These are phyloP conservation scores for Cactoblastis cactorum DNA, from an alignment of 2,888 invertebrate species.

Conservation along the genomic window DNA sequence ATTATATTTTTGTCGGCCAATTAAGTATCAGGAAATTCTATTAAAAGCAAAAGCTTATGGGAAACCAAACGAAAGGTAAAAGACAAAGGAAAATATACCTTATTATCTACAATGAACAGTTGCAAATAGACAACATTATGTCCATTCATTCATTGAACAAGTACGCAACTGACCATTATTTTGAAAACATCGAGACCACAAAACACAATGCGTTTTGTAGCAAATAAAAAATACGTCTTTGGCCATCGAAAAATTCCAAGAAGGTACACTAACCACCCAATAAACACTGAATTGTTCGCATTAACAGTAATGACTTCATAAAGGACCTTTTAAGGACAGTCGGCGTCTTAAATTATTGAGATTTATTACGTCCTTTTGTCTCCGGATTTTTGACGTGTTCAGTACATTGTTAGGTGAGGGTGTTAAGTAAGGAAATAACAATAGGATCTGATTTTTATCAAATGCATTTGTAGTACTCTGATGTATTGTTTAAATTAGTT, in stretches of 20 bases:
- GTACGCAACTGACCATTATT: conserved; percentile 1
- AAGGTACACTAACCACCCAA: conserved; percentile 18
- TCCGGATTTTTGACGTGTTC: conserved; percentile 5
- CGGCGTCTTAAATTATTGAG: background rate
- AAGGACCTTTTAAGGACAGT: conserved; percentile 6
- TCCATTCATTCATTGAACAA: background rate
- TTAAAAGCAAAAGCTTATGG: too few species aligned
- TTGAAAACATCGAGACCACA: conserved; percentile 11
- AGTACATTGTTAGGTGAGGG: conserved; percentile 1
- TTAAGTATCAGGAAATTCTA: too few species aligned
- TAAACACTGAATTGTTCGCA: conserved; percentile 10
- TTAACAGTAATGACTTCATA: conserved; percentile 12
- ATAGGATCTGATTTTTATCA: background rate
- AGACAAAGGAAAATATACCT: background rate
- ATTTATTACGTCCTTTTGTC: background rate
- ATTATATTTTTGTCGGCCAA: too few species aligned
- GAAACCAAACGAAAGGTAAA: too few species aligned
- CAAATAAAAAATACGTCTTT: too few species aligned
- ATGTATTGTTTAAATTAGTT: background rate
- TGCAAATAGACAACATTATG: background rate
- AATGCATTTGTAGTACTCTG: background rate
- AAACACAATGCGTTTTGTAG: background rate
- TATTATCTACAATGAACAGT: background rate
- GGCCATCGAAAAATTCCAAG: conserved; percentile 2
- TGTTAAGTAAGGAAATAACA: background rate